Conservation (phyloP, 2,113 vertebrate genomes). For the Nestor notabilis region DNA sequence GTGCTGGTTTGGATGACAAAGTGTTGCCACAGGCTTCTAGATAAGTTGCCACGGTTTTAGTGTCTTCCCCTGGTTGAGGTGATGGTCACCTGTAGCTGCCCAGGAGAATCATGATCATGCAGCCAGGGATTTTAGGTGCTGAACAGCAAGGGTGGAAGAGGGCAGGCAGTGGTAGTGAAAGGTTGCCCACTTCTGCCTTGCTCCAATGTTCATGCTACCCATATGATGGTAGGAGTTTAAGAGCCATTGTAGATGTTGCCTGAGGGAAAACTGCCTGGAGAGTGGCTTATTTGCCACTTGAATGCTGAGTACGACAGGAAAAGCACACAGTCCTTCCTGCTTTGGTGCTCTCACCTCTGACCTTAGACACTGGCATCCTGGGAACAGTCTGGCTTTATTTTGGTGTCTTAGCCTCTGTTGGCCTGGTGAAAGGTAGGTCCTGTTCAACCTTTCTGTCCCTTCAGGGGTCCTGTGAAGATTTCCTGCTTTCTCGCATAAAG, state of each 20-base stretch:
- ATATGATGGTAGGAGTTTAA: background rate
- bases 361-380: background rate
- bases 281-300: background rate
- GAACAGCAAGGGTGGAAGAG: background rate
- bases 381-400: background rate
- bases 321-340: background rate
- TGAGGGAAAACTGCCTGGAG: background rate
- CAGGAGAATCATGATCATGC: background rate
- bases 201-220: background rate
- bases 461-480: conserved; percentile 7
- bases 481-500: background rate
- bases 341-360: background rate
- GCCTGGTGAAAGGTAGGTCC: background rate
- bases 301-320: background rate
- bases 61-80: background rate
- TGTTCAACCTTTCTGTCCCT: background rate
- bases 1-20: background rate
- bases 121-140: background rate
- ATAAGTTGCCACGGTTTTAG: too few species aligned
- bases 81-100: background rate
- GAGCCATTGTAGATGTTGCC: background rate
- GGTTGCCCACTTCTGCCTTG: background rate
- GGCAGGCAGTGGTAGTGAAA: background rate
- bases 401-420: background rate
- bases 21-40: background rate